These are phyloP conservation scores for Polylopha cassiicola DNA, from an alignment of 2,888 invertebrate species.

Conservation along the genomic window DNA sequence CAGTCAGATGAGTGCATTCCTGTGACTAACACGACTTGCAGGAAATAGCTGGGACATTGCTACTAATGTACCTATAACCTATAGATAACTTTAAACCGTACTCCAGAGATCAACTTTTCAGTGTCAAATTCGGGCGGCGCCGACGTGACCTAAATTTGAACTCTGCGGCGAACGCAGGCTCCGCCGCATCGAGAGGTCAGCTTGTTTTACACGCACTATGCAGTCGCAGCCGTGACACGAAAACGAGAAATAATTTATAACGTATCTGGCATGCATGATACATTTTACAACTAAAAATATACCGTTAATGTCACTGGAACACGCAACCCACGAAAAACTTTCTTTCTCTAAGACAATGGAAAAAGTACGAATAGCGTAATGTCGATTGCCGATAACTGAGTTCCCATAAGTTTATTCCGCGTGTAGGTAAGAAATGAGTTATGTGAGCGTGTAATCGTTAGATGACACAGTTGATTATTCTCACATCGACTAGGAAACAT, in stretches of 20 bases:
- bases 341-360: conserved; percentile 19
- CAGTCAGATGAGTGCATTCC: too few species aligned
- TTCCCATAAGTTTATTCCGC: conserved; percentile 32
- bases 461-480: conserved; percentile 48
- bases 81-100: conserved; percentile 20
- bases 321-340: conserved; percentile 28
- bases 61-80: conserved; percentile 16
- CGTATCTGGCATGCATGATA: conserved; percentile 24
- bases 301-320: conserved; percentile 29
- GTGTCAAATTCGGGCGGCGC: conserved; percentile 43
- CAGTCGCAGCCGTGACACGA: conserved; percentile 40
- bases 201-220: conserved; percentile 36
- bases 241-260: conserved; percentile 35
- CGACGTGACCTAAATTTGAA: conserved; percentile 57
- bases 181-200: conserved; percentile 51
- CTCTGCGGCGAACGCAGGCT: conserved; percentile 54
- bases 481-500: conserved; percentile 41
- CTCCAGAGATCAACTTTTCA: conserved; percentile 26
- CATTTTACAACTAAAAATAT: conserved; percentile 27
- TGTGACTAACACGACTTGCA: conserved; percentile 31
- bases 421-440: conserved; percentile 29
- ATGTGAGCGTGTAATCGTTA: conserved; percentile 34
- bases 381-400: conserved; percentile 28
- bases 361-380: conserved; percentile 27
- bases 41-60: conserved; percentile 49